These are phyloP conservation scores for Elanoides forficatus DNA, from an alignment of 2,113 vertebrate species.

Conservation along the genomic window DNA sequence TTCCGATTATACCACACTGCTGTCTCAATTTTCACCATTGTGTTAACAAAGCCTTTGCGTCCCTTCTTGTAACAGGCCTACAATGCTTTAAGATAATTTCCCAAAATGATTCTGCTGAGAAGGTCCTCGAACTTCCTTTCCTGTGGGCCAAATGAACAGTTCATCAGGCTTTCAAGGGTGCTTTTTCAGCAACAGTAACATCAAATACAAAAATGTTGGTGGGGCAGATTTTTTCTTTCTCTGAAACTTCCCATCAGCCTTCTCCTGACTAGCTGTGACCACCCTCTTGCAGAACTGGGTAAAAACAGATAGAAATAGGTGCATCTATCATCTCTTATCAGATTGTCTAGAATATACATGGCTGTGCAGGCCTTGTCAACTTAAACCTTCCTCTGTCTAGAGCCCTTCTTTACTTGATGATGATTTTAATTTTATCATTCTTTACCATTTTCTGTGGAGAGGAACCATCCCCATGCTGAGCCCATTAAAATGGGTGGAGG, in stretches of 20 bases:
- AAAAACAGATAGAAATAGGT: neutral
- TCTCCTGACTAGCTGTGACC: neutral
- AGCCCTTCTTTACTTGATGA: neutral
- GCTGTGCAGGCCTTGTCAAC: neutral
- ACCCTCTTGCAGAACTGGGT: neutral
- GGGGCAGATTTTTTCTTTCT: neutral
- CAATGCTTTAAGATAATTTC: neutral
- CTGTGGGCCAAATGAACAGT: no score
- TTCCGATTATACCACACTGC: fast-evolving
- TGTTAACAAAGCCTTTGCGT: neutral
- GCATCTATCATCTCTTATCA: fast-evolving
- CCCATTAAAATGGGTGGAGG: neutral
- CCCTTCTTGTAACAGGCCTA: neutral
- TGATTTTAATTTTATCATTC: neutral
- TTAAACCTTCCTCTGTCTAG: neutral
- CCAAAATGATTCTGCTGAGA: neutral
- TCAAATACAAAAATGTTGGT: neutral
- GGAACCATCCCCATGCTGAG: neutral
- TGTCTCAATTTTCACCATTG: neutral
- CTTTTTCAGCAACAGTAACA: neutral
- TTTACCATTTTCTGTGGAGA: neutral
- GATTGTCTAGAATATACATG: neutral
- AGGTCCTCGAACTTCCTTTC: neutral
- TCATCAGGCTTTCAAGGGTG: neutral
- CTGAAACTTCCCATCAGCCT: neutral